Conservation (phyloP, 2,797 vertebrate genomes). For the Gephyroberyx darwinii region DNA sequence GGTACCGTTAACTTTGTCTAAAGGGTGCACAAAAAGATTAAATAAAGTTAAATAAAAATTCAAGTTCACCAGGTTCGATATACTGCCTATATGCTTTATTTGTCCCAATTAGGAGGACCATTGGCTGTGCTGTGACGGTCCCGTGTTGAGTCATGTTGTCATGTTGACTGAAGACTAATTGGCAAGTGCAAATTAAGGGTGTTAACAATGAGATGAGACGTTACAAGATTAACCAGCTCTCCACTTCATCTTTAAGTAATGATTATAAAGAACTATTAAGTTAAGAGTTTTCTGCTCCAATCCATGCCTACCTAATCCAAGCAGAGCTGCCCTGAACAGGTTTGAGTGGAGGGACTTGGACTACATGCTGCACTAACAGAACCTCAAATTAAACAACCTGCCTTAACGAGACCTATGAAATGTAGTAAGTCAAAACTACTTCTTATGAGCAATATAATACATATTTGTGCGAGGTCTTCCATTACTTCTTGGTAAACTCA, state of each 20-base stretch:
- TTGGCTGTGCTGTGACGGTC: slow-evolving; percentile 23
- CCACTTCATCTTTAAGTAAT: slow-evolving; percentile 27
- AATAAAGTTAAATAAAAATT: too few relatives aligned
- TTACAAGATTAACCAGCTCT: too few relatives aligned
- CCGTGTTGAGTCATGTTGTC: slow-evolving; percentile 14
- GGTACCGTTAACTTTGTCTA: neutral
- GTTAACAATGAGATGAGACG: slow-evolving; percentile 42
- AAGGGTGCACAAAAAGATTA: neutral
- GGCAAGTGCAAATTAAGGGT: slow-evolving; percentile 45
- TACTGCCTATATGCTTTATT: slow-evolving; percentile 4
- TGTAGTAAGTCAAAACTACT: neutral
- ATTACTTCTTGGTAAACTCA: neutral
- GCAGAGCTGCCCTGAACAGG: neutral
- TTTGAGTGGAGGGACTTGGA: neutral
- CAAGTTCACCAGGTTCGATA: neutral
- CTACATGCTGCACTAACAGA: neutral
- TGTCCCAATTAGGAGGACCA: slow-evolving; percentile 24
- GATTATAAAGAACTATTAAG: slow-evolving; percentile 22
- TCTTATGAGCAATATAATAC: neutral
- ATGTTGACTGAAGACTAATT: slow-evolving; percentile 28
- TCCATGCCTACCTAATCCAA: slow-evolving; percentile 6
- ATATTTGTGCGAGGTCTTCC: neutral
- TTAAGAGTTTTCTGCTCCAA: neutral
- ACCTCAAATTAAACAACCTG: neutral
- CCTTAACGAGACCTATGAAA: neutral